Percentiles rank a stretch among this genome's conserved stretches.
These are phyloP conservation scores for Caradrina clavipalpis DNA, from an alignment of 2,888 invertebrate genomes.

Conservation along the genomic window DNA sequence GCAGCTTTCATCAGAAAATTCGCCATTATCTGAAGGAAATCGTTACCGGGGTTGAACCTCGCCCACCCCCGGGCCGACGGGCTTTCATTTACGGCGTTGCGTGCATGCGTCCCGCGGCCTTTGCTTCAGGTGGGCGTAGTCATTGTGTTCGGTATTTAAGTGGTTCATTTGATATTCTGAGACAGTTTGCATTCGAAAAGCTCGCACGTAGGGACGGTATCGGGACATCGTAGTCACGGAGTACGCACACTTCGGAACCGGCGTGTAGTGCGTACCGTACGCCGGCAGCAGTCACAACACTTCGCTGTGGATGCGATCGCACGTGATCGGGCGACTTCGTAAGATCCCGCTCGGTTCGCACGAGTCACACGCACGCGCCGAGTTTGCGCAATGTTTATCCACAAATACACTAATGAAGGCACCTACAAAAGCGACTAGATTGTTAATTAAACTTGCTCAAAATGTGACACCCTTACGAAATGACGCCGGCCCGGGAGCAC, in stretches of 20 bases:
- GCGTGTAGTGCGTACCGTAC: conserved; percentile 56
- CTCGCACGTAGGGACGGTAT: conserved; percentile 84
- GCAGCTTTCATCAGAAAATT: conserved; percentile 89
- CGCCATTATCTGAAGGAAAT: conserved; percentile 90
- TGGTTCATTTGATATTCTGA: conserved; percentile 90
- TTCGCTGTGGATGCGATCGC: conserved; percentile 67
- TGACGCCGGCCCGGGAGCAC: conserved; percentile 86
- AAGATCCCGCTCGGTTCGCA: conserved; percentile 59
- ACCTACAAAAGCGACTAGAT: conserved; percentile 91
- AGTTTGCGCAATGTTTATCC: conserved; percentile 89
- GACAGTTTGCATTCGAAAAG: conserved; percentile 89
- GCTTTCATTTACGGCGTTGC: conserved; percentile 89
- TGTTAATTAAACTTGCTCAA: conserved; percentile 91
- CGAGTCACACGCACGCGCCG: conserved; percentile 78
- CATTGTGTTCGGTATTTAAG: conserved; percentile 90
- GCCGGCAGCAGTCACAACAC: conserved; percentile 69
- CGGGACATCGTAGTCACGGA: conserved; percentile 80
- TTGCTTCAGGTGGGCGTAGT: conserved; percentile 89
- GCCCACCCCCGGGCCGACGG: conserved; percentile 84
- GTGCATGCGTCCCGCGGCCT: conserved; percentile 88
- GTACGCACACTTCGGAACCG: conserved; percentile 60
- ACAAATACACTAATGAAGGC: conserved; percentile 91
- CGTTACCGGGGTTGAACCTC: conserved; percentile 88
- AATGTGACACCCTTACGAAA: conserved; percentile 91
- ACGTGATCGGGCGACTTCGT: conserved; percentile 71